Evolutionary conservation across 92 coral and sea anemone genomes (phyloP), one percentile per base, ranked within the genome.

Genomic region (Porites lobata): DNA sequence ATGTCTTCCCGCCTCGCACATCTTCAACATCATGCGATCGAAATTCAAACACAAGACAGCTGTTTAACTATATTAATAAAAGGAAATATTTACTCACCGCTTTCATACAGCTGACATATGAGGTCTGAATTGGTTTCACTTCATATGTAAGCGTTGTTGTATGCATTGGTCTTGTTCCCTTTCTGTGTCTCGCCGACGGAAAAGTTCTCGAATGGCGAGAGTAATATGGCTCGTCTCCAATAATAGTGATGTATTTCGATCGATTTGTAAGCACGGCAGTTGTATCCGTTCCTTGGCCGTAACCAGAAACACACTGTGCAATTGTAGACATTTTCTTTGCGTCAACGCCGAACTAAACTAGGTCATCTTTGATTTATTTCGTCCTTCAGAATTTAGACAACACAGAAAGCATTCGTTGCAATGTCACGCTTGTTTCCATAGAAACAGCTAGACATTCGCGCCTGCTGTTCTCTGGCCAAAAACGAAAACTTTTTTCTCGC

Each of bases 161-260:
- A 62, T 97, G 98, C 93, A 92, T 84, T 14, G 98, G 98, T 85
- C 98, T 92, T 5, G 95, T 75, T 38, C 99, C 99, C 63, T 91
- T 93, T 72, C 94, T 88, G 80, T 87, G 87, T 64, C 86, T 67
- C 6, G 86, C 54, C 38, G 75, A 76, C 47, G 83, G 89, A 77
- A 76, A 85, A 13, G 89, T 85, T 81, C 90, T 93, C 71, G 91
- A 78, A 90, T 92, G 93, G 65, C 98, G 91, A n/a, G 93, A 80
- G 59, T 74, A 84, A 54, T 83, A 96, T 17, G 99, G 99, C 82
- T 94, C 93, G 77, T 94, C 98, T 22, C 98, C 86, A 14, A 97
- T 95, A 8, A 97, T 95, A 17, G 98, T 97, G 89, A 97, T 88
- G 81, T 94, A 95, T 26, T 89, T 97, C 38, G 99, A 96, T 58